Conservation (phyloP, 1,140 invertebrate genomes). For the Acromyrmex heyeri region DNA sequence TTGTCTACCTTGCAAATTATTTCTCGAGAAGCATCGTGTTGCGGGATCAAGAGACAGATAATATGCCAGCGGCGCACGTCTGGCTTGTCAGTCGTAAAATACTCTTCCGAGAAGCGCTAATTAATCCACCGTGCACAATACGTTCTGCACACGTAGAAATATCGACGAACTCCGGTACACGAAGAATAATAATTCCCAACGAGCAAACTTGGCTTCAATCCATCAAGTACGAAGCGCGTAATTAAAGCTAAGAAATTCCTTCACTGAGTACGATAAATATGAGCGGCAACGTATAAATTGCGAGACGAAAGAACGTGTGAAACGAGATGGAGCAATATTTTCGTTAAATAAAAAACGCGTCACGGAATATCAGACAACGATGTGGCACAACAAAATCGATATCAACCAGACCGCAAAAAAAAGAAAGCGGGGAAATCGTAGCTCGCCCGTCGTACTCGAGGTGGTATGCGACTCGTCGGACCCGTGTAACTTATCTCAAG, state of each 20-base stretch:
- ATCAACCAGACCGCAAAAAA: conserved; percentile 45
- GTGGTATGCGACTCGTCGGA: conserved; percentile 66
- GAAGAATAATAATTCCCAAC: conserved; percentile 36
- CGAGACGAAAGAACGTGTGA: not conserved
- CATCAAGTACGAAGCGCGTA: conserved; percentile 15
- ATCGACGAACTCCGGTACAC: conserved; percentile 11
- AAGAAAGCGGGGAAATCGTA: conserved; percentile 7
- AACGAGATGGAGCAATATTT: conserved; percentile 26
- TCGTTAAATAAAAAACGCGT: conserved; percentile 54
- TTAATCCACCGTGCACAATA: conserved; percentile 39
- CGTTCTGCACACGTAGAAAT: not conserved
- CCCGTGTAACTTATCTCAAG: conserved; percentile 80
- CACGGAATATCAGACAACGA: conserved; percentile 56
- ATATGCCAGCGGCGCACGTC: conserved; percentile 68
- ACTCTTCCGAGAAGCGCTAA: conserved; percentile 42
- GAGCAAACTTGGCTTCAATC: conserved; percentile 27
- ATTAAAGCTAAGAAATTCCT: not conserved
- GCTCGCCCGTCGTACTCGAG: conserved; percentile 35
- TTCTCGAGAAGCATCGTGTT: conserved; percentile 73
- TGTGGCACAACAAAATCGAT: conserved; percentile 47
- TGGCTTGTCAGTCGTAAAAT: conserved; percentile 61
- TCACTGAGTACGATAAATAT: conserved; percentile 28
- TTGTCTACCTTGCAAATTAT: conserved; percentile 62
- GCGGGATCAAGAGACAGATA: conserved; percentile 77
- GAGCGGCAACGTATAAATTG: not conserved